Evolutionary conservation across 1,140 invertebrate species (phyloP).

Genomic region (Potamilus streckersoni): DNA sequence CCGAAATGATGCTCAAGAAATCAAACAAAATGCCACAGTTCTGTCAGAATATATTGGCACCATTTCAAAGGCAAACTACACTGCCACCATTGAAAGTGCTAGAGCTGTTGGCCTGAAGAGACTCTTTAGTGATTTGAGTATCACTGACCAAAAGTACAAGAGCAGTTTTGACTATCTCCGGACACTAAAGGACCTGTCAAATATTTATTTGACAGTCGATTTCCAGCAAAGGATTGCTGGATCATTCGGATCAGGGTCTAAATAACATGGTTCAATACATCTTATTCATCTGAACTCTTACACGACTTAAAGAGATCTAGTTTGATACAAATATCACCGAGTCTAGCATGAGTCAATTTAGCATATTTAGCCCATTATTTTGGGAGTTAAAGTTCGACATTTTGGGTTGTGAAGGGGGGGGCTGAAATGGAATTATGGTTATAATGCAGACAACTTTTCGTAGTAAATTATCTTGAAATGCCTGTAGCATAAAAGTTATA

Average conservation of each 20-base stretch:
- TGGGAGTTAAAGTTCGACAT: no score
- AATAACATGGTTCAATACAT: no score
- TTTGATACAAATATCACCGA: no score
- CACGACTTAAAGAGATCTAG: no score
- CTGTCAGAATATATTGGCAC: constrained; percentile 35
- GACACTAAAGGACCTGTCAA: constrained; percentile 45
- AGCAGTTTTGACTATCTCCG: constrained; percentile 60
- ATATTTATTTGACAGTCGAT: constrained; percentile 56
- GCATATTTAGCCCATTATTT: no score
- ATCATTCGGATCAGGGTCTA: constrained; percentile 10
- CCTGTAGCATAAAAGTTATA: no score
- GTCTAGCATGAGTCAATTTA: no score
- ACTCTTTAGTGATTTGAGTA: constrained; percentile 37
- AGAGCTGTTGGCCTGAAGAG: constrained; percentile 49
- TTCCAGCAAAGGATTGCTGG: constrained; percentile 58
- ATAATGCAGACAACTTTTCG: no score
- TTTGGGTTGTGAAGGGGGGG: no score
- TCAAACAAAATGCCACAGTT: constrained; percentile 41
- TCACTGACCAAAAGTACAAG: constrained; percentile 49
- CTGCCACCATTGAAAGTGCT: constrained; percentile 48
- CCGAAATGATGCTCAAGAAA: constrained; percentile 52
- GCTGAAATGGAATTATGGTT: no score
- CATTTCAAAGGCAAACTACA: constrained; percentile 48
- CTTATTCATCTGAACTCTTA: no score
- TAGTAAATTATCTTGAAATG: no score